Conservation (phyloP, 1,140 invertebrate genomes). For the Tetraneura akinire region DNA sequence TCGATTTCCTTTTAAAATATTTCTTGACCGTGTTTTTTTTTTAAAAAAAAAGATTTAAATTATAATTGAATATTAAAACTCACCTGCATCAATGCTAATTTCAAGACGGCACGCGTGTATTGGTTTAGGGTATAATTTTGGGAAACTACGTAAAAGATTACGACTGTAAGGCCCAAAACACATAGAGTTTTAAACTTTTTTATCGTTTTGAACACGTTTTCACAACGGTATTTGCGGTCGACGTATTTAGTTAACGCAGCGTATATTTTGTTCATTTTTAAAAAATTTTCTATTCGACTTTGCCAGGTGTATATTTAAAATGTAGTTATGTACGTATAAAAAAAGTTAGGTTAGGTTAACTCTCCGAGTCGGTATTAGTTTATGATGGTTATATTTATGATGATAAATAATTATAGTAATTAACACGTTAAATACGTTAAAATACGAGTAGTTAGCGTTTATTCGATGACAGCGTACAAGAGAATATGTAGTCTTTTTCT, state of each 20-base stretch:
- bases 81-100: constrained; percentile 2
- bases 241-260: background rate
- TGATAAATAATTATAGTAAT: too few species aligned
- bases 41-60: background rate
- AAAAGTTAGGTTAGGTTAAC: background rate
- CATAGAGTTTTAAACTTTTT: background rate
- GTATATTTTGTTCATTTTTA: background rate
- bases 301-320: background rate
- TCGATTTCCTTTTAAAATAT: too few species aligned
- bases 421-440: background rate
- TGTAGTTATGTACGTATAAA: background rate
- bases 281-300: background rate
- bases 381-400: too few species aligned
- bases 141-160: background rate
- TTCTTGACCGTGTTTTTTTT: background rate
- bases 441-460: background rate
- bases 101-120: background rate
- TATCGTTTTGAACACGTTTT: background rate
- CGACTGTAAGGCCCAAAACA: too few species aligned
- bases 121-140: background rate
- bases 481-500: background rate
- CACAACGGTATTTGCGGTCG: background rate
- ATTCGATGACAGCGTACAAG: background rate
- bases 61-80: background rate
- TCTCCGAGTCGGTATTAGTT: too few species aligned